Evolutionary conservation across 2,888 invertebrate species (phyloP).

Genomic region (Flabesymbios commensalis): DNA sequence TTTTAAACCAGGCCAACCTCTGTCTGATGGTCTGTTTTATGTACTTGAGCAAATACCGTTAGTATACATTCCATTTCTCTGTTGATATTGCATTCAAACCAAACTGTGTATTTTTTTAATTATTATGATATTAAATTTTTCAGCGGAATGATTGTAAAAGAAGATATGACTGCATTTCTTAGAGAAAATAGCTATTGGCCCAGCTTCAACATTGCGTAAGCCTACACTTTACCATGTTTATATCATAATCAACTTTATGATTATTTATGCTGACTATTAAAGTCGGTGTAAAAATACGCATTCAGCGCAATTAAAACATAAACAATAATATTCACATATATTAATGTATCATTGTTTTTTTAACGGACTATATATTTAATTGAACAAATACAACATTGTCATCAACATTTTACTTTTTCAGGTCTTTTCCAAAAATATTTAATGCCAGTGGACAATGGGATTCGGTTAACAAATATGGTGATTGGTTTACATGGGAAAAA

Average conservation of each 20-base stretch:
- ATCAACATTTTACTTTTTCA: slow-evolving; percentile 37
- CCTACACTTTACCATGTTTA: slow-evolving; percentile 14
- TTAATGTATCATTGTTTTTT: too few relatives aligned
- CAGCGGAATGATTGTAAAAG: slow-evolving; percentile 60
- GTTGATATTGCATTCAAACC: background rate
- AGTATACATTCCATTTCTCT: slow-evolving; percentile 35
- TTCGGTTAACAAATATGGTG: slow-evolving; percentile 66
- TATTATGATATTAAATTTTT: slow-evolving; percentile 4
- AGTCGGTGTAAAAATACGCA: too few relatives aligned
- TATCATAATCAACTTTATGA: too few relatives aligned
- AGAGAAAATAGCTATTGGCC: slow-evolving; percentile 73
- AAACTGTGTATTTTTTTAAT: background rate
- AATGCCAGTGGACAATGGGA: slow-evolving; percentile 69
- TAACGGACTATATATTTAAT: too few relatives aligned
- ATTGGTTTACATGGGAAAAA: slow-evolving; percentile 70
- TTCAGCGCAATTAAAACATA: too few relatives aligned
- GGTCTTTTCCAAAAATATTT: slow-evolving; percentile 69
- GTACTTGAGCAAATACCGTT: slow-evolving; percentile 76
- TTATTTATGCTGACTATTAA: too few relatives aligned
- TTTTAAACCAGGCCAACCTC: slow-evolving; percentile 64
- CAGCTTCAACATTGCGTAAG: slow-evolving; percentile 72
- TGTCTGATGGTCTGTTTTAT: slow-evolving; percentile 67
- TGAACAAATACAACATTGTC: too few relatives aligned
- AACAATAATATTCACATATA: too few relatives aligned
- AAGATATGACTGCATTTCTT: slow-evolving; percentile 73